phyloP scores from a whole-genome alignment of 2,797 vertebrate genomes.

The Argentina silus region DNA sequence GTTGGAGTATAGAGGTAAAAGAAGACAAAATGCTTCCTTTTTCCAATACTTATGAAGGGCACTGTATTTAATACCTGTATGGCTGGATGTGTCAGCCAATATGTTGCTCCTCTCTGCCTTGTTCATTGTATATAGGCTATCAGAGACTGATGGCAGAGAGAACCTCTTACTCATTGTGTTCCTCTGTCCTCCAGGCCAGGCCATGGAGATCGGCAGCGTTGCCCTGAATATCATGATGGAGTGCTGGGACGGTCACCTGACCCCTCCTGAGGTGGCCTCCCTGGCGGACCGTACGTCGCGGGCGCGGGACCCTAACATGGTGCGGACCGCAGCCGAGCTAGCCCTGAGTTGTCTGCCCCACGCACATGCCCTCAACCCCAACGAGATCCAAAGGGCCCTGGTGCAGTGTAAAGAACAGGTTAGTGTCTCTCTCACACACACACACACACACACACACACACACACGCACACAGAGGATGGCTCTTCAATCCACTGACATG shows the following conservation, averaged over 20 bases:
- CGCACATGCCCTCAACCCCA: constrained; percentile 96
- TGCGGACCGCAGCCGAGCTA: constrained; percentile 95
- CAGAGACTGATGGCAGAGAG: not conserved
- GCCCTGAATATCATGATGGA: constrained; percentile 98
- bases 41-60: no score
- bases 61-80: no score
- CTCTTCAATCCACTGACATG: no score
- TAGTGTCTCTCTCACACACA: not conserved
- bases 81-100: no score
- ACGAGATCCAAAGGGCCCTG: constrained; percentile 97
- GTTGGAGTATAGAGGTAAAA: no score
- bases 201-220: constrained; percentile 98
- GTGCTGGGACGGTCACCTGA: constrained; percentile 98
- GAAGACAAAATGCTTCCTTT: no score
- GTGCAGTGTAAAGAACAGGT: constrained; percentile 99
- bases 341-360: constrained; percentile 98
- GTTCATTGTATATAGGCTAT: no score
- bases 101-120: no score
- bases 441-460: no score
- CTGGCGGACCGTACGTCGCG: constrained; percentile 94
- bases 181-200: constrained; percentile 84
- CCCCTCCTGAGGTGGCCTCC: constrained; percentile 96
- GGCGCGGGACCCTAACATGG: constrained; percentile 98
- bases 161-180: not conserved
- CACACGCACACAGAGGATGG: no score